These are phyloP conservation scores for Linnaemya tessellans DNA, from an alignment of 2,888 invertebrate genomes.

Conservation along the genomic window DNA sequence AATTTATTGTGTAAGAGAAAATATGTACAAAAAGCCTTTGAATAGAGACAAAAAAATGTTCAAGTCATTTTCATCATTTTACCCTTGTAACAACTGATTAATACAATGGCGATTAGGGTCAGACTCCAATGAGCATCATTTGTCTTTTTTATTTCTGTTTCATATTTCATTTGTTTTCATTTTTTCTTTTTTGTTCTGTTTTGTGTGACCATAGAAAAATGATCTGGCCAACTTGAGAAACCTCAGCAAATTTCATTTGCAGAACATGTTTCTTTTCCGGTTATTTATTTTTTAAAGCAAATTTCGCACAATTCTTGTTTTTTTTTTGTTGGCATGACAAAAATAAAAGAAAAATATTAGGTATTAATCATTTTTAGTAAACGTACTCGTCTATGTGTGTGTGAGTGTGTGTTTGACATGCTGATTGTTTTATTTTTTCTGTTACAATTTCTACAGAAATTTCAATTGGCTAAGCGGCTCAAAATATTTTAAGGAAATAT, in stretches of 20 bases:
- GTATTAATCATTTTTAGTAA: conserved; percentile 49
- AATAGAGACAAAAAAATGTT: neutral
- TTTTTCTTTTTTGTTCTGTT: neutral
- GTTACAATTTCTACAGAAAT: neutral
- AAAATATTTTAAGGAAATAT: neutral
- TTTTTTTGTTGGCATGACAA: conserved; percentile 20
- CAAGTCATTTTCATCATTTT: conserved; percentile 35
- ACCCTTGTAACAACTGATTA: conserved; percentile 71
- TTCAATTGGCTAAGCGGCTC: neutral
- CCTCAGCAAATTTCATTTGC: conserved; percentile 49
- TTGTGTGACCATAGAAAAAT: conserved; percentile 16
- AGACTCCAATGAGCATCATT: conserved; percentile 73
- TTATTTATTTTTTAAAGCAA: neutral
- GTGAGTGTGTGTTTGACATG: conserved; percentile 2
- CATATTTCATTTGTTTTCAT: conserved; percentile 3
- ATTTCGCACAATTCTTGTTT: conserved; percentile 8
- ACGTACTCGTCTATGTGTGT: no score
- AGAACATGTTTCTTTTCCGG: neutral
- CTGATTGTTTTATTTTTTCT: conserved; percentile 5
- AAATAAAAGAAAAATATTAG: conserved; percentile 1
- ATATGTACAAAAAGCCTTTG: neutral
- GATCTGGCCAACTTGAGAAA: conserved; percentile 7
- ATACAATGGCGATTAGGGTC: conserved; percentile 73
- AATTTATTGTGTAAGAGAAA: conserved; percentile 34
- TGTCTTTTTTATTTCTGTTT: conserved; percentile 60